Evolutionary conservation across 2,888 invertebrate species (phyloP).

Genomic region (Pseudoips prasinana): DNA sequence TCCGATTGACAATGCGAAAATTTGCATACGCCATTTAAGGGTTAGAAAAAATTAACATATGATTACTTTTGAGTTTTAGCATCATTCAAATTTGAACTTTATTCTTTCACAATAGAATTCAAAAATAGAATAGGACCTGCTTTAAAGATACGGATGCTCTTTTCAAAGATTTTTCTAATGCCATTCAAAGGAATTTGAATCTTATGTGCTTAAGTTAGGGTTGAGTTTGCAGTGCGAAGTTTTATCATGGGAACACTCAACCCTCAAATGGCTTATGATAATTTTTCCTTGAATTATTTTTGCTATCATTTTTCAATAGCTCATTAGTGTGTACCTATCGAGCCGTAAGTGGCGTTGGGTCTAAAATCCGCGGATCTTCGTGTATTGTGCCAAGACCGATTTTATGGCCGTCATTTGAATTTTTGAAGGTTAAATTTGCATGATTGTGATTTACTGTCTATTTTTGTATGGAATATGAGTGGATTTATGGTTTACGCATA

Average conservation of each 20-base stretch:
- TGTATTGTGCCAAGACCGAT: constrained; percentile 70
- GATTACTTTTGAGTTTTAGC: constrained; percentile 34
- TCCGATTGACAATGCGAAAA: constrained; percentile 46
- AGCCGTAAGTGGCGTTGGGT: constrained; percentile 65
- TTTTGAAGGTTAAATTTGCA: constrained; percentile 73
- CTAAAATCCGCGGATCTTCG: constrained; percentile 49
- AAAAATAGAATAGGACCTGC: constrained; percentile 7
- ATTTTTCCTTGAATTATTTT: constrained; percentile 72
- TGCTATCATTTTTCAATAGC: constrained; percentile 82
- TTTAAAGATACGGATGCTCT: constrained; percentile 45
- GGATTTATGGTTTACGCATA: constrained; percentile 57
- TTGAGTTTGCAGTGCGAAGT: constrained; percentile 16
- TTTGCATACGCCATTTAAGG: constrained; percentile 76
- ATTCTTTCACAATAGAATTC: constrained; percentile 13
- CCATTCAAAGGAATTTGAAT: constrained; percentile 3
- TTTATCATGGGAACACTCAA: constrained; percentile 52
- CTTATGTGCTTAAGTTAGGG: constrained; percentile 5
- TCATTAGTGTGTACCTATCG: constrained; percentile 71
- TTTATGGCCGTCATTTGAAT: constrained; percentile 76
- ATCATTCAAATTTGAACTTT: constrained; percentile 28
- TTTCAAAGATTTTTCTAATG: constrained; percentile 33
- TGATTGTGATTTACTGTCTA: constrained; percentile 76
- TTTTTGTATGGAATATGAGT: constrained; percentile 52
- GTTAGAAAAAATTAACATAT: constrained; percentile 59
- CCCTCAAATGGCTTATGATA: constrained; percentile 74